Base-by-base conservation (phyloP, 2,113 vertebrate species). In the Eurypyga helias region DNA sequence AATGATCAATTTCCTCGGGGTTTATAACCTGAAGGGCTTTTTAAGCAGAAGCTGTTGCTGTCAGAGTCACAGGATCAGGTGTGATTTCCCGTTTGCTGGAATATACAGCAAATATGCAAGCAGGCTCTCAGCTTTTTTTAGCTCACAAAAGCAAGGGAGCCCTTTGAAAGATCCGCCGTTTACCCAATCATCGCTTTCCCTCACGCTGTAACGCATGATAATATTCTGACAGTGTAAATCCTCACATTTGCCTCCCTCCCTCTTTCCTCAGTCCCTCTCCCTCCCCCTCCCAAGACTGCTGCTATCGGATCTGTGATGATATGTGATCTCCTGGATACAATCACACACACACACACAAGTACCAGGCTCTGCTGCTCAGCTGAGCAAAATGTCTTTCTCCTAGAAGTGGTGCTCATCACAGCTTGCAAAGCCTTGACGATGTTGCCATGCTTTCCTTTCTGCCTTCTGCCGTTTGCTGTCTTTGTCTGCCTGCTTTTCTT, bases 311-410 rank as follows among this genome's bases (percentile, higher is more conserved):
- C 98, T 97, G 96, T 90, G 97, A 97, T 97, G 98, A 98, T 98
- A 98, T 97, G 98, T 98, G 99, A 99, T 98, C 98, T 98, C 97
- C 95, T 83, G 97, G 98, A 98, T 97, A 97, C 97, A 75, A 60
- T 79, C 95, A 93, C 88, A 73, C 91, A 93, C 71, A 64, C 95
- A 86, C 97, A 89, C 95, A 92, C 93, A 69, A 88, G 95, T 88
- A 93, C 88, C 89, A 55, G 70, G 93, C 91, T 87, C 90, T 64
- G 95, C 89, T 82, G 73, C 72, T 83, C 94, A 83, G 95, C 95
- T 28, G 4, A 92, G 89, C 96, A 97, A 92, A 88, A 97, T 96
- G 97, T 93, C 94, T 82, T 93, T 96, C 94, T 97, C 95, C n/a
- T 97, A 84, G 98, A 95, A 92, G 89, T 85, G 58, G 83, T 96